A percentile compares a stretch with the other conserved stretches of the same genome.
These are phyloP conservation scores for Neoarius graeffei DNA, from an alignment of 2,113 vertebrate genomes.

Conservation along the genomic window DNA sequence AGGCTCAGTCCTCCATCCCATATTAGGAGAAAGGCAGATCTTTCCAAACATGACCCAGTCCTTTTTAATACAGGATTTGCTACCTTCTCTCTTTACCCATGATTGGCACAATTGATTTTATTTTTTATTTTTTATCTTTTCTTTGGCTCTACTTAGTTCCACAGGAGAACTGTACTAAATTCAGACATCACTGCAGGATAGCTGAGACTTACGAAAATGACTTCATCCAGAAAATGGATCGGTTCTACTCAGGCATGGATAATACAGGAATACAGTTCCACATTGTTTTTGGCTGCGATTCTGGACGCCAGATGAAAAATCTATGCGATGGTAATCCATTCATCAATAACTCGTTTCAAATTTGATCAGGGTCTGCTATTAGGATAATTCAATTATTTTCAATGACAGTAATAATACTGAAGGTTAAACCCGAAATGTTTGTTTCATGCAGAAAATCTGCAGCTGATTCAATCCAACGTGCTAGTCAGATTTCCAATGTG, in stretches of 20 bases:
- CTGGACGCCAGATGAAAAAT: not conserved
- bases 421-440: conserved; percentile 5
- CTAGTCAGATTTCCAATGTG: no score
- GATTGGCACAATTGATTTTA: not conserved
- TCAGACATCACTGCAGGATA: conserved; percentile 5
- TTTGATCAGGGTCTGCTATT: not conserved
- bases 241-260: not conserved
- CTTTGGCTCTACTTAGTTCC: not conserved
- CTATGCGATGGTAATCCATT: not conserved
- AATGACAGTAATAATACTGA: not conserved
- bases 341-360: conserved; percentile 1
- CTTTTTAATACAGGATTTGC: not conserved
- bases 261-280: not conserved
- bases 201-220: not conserved
- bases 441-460: not conserved
- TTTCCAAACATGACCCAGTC: conserved; percentile 1
- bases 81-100: not conserved
- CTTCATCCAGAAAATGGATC: conserved; percentile 12
- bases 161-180: conserved; percentile 8
- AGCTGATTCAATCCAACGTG: not conserved
- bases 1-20: not conserved
- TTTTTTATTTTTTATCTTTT: not conserved
- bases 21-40: not conserved
- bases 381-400: not conserved
- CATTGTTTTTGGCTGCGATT: not conserved